phyloP scores from a whole-genome alignment of 2,113 vertebrate genomes.

The Camelus bactrianus region DNA sequence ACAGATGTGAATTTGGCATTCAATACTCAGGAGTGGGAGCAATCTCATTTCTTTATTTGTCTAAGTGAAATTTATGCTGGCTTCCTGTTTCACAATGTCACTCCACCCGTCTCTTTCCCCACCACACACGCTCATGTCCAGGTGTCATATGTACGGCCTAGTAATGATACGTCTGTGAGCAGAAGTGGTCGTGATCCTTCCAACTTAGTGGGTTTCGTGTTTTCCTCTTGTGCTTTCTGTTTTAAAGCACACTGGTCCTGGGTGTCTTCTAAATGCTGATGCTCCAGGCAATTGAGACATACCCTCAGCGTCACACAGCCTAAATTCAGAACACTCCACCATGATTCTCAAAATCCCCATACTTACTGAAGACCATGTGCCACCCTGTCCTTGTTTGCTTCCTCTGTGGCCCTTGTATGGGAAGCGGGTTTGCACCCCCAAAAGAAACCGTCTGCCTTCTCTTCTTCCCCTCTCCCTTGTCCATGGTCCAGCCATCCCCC shows the following conservation, averaged over 20 bases:
- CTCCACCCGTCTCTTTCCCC: neutral
- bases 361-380: neutral
- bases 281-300: neutral
- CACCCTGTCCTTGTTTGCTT: rapidly evolving
- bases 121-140: too few species aligned
- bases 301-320: rapidly evolving
- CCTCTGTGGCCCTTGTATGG: neutral
- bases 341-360: rapidly evolving
- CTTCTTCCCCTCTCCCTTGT: neutral
- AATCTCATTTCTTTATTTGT: neutral
- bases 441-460: neutral
- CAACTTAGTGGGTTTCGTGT: neutral
- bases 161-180: neutral
- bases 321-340: rapidly evolving
- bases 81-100: neutral
- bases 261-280: neutral
- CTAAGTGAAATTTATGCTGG: neutral
- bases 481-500: rapidly evolving
- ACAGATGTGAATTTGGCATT: neutral
- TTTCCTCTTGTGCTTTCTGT: neutral
- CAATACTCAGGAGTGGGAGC: neutral
- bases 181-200: neutral
- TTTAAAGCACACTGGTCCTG: neutral
- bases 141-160: neutral
- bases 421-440: neutral